Evolutionary conservation across 2,797 vertebrate genomes (phyloP), one percentile per base, ranked within the genome.

Genomic region (Epinephelus coioides): DNA sequence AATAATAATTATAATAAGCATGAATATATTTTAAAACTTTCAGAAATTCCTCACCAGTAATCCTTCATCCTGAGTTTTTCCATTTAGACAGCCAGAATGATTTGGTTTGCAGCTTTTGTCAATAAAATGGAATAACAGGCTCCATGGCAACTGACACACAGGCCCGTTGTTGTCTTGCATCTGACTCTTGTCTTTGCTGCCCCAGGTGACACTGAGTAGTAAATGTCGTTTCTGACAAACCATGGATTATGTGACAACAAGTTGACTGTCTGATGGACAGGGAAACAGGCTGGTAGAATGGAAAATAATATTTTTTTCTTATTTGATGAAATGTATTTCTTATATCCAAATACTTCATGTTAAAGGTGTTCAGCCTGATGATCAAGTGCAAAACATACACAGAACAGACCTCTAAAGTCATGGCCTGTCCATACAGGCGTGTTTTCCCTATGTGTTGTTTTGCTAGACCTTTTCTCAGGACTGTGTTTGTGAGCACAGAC

Each of bases 171-270:
- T 34, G 25, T 47, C 40, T 21, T 56, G 6, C 12, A 9, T 44
- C 53, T 46, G 13, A 50, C 63, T 30, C 18, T 18, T 18, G 30
- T 66, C 12, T 51, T 67, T 53, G 30, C 64, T 66, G 64, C 19
- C 63, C 40, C 15, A 12, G 65, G n/a, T 23, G 13, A 23, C 5
- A 43, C 6, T 23, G 49, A 43, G 49, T 11, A 18, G 14, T 67
- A 15, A 5, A 10, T 67, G 14, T 21, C 19, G 51, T 66, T 40
- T 54, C 19, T 51, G 18, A 51, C 18, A 51, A 13, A 49, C 62
- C 15, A 30, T 7, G 12, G 23, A 19, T 47, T 47, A 49, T 49
- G 14, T 47, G 61, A 47, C 23, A 47, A 27, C 25, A 12, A 27
- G 10, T 46, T 47, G 23, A 46, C 21, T 25, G 40, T 25, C 21